Conservation (phyloP, 2,888 invertebrate genomes). For the Eutolmus rufibarbis region DNA sequence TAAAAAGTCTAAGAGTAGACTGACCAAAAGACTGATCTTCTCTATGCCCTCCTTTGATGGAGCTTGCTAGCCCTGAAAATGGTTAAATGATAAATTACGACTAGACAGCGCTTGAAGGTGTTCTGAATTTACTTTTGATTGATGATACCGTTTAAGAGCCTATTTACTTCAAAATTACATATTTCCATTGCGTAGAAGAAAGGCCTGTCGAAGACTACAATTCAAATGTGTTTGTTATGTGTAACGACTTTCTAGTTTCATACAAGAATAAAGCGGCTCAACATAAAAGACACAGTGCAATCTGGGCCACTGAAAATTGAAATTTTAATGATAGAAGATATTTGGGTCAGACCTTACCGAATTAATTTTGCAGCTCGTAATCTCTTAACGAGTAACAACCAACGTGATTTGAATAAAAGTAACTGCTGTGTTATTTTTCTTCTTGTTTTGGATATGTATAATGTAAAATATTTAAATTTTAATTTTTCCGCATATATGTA, state of each 20-base stretch:
- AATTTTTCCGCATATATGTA: too few relatives aligned
- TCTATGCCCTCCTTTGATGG: not conserved
- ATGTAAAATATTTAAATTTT: not conserved
- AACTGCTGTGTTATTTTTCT: not conserved
- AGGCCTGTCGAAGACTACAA: not conserved
- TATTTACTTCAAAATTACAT: not conserved
- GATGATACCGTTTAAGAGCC: not conserved
- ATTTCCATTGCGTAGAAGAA: not conserved
- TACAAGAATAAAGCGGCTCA: not conserved
- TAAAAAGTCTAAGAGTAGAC: not conserved
- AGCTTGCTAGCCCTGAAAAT: not conserved
- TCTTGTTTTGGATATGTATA: not conserved
- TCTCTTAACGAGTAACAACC: not conserved
- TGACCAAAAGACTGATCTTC: not conserved
- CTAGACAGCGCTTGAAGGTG: not conserved
- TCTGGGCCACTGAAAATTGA: not conserved
- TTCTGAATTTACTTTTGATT: slow-evolving; percentile 6
- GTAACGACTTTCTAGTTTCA: not conserved
- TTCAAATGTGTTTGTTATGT: not conserved
- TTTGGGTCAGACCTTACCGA: not conserved
- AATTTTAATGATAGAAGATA: not conserved
- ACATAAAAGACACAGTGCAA: not conserved
- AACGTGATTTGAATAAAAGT: not conserved
- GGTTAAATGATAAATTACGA: not conserved
- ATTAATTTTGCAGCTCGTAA: not conserved